Percentiles rank a stretch among this genome's conserved stretches.
Conservation (phyloP, 2,797 vertebrate species). For the Mastacembelus armatus region DNA sequence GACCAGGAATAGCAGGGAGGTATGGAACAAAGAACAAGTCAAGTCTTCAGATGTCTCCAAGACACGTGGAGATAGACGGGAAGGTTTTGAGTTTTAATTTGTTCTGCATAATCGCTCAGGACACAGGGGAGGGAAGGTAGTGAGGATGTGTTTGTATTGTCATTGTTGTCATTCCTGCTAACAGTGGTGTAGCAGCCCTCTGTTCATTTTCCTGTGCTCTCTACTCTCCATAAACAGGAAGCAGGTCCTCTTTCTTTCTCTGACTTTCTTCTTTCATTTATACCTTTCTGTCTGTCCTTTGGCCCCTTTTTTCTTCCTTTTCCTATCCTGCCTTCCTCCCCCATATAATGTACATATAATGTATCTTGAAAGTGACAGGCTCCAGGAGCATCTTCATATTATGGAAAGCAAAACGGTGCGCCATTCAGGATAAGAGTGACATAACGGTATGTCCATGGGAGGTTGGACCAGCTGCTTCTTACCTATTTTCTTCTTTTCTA, state of each 20-base stretch:
- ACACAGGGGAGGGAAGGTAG: conserved; percentile 51
- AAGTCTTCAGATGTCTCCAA: conserved; percentile 57
- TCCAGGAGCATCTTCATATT: conserved; percentile 37
- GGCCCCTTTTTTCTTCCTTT: conserved; percentile 41
- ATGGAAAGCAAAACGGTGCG: conserved; percentile 46
- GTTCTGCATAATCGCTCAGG: conserved; percentile 47
- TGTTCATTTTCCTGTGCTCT: conserved; percentile 69
- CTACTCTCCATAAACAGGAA: conserved; percentile 75
- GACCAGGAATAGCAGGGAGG: conserved; percentile 32
- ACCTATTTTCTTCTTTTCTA: conserved; percentile 69
- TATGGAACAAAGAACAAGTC: conserved; percentile 53
- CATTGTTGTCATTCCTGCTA: conserved; percentile 35
- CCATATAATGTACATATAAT: conserved; percentile 34
- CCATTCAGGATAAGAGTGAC: conserved; percentile 49
- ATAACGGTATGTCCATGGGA: conserved; percentile 37
- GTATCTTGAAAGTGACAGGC: conserved; percentile 47
- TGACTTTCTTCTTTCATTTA: conserved; percentile 53
- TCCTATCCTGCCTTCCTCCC: conserved; percentile 27
- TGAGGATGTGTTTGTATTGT: conserved; percentile 18
- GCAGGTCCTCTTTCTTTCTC: conserved; percentile 61
- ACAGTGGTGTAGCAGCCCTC: conserved; percentile 37
- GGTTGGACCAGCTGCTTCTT: conserved; percentile 41
- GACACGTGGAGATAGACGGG: conserved; percentile 38
- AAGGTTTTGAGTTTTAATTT: conserved; percentile 56
- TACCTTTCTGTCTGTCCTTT: conserved; percentile 38